Percentiles rank a stretch among this genome's conserved stretches.
Conservation (phyloP, 2,888 invertebrate species). For the Plebejus anna region DNA sequence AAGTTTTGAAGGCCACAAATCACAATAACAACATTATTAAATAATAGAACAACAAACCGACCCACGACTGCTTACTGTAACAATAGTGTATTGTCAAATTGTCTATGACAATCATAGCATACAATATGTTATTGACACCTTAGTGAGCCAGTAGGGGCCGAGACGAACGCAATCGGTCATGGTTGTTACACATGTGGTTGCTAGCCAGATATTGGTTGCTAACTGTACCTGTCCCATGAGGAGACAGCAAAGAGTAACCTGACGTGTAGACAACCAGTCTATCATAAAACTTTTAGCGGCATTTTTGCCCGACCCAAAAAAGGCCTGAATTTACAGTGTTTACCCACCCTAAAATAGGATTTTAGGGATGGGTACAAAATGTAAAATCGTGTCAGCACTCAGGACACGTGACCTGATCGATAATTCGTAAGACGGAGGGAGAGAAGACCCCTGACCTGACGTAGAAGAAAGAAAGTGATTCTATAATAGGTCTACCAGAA, state of each 20-base stretch:
- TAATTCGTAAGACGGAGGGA: no score
- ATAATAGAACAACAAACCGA: neutral
- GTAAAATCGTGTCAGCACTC: no score
- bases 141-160: conserved; percentile 1
- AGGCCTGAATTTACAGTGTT: no score
- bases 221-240: neutral
- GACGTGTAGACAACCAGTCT: no score
- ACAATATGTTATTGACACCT: conserved; percentile 10
- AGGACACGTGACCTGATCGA: no score
- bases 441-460: no score
- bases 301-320: no score
- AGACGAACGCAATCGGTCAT: neutral
- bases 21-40: neutral
- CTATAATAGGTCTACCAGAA: no score
- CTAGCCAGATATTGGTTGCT: conserved; percentile 2
- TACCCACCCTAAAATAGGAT: no score
- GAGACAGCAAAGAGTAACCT: neutral
- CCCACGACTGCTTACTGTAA: conserved; percentile 1
- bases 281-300: no score
- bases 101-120: conserved; percentile 10
- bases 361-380: no score
- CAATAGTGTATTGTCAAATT: conserved; percentile 5
- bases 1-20: neutral
- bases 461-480: no score
- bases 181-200: neutral